Percentiles rank a stretch among this genome's conserved stretches.
phyloP scores from a whole-genome alignment of 1,140 invertebrate species.

The Wasmannia auropunctata region DNA sequence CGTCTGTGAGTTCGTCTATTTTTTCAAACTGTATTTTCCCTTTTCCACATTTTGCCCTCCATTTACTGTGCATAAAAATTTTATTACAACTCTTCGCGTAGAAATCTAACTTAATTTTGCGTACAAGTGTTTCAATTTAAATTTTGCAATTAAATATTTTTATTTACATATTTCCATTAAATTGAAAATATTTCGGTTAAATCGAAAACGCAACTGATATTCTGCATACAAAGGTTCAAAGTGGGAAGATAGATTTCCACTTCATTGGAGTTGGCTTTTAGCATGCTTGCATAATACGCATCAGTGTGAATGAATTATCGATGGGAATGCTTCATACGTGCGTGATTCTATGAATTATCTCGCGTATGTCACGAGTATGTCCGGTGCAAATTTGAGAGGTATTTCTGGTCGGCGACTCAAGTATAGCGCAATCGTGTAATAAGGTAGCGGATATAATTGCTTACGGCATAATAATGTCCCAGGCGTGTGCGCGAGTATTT shows the following conservation, averaged over 20 bases:
- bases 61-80: neutral
- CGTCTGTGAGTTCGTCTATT: neutral
- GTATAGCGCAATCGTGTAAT: neutral
- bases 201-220: neutral
- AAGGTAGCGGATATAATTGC: neutral
- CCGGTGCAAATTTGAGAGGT: slow-evolving; percentile 15
- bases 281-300: neutral
- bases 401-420: slow-evolving; percentile 4
- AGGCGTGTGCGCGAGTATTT: neutral
- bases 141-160: neutral
- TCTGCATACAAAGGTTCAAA: neutral
- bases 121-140: neutral
- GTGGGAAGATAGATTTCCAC: slow-evolving; percentile 7
- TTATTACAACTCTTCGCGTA: neutral
- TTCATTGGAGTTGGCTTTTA: neutral
- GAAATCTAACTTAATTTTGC: neutral
- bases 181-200: neutral
- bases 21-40: neutral
- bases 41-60: no score
- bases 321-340: neutral
- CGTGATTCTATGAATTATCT: slow-evolving; percentile 35
- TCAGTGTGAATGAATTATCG: slow-evolving; percentile 14
- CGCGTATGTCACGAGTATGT: neutral
- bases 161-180: neutral
- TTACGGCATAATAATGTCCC: neutral